A percentile compares a stretch with the other conserved stretches of the same genome.
These are phyloP conservation scores for Chymomyza fuscimana DNA, from an alignment of 2,888 invertebrate genomes.

Conservation along the genomic window DNA sequence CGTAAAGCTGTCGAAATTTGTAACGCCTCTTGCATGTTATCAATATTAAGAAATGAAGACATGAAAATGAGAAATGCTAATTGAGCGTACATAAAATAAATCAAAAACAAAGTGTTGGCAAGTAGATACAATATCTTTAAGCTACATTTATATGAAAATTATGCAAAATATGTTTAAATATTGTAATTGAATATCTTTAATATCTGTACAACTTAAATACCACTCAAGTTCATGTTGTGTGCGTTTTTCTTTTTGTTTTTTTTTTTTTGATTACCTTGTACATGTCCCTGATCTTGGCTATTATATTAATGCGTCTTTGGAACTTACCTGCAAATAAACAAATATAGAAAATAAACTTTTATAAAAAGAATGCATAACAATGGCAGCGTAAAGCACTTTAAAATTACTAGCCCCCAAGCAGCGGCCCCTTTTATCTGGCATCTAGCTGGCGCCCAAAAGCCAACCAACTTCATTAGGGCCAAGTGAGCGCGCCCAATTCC, in stretches of 20 bases:
- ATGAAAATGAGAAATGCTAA: slow-evolving; percentile 19
- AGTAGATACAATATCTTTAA: not conserved
- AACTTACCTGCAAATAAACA: not conserved
- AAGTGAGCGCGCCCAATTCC: not conserved
- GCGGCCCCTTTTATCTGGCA: not conserved
- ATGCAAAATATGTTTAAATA: not conserved
- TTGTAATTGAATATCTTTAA: not conserved
- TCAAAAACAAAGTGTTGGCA: not conserved
- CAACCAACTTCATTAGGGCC: not conserved
- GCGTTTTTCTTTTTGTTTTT: too few relatives aligned
- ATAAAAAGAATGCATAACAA: not conserved
- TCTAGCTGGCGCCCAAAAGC: not conserved
- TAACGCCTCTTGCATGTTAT: slow-evolving; percentile 12
- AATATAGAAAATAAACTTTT: not conserved
- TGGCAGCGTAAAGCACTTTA: not conserved
- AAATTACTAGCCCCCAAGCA: not conserved
- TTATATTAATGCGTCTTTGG: not conserved
- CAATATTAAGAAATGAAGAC: slow-evolving; percentile 16
- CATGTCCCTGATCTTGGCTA: not conserved
- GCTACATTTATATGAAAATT: not conserved
- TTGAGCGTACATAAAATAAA: not conserved
- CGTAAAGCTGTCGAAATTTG: not conserved
- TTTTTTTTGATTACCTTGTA: not conserved
- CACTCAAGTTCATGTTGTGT: not conserved
- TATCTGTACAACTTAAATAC: not conserved